Conservation (phyloP, 2,113 vertebrate species). For the Hypanus sabinus region DNA sequence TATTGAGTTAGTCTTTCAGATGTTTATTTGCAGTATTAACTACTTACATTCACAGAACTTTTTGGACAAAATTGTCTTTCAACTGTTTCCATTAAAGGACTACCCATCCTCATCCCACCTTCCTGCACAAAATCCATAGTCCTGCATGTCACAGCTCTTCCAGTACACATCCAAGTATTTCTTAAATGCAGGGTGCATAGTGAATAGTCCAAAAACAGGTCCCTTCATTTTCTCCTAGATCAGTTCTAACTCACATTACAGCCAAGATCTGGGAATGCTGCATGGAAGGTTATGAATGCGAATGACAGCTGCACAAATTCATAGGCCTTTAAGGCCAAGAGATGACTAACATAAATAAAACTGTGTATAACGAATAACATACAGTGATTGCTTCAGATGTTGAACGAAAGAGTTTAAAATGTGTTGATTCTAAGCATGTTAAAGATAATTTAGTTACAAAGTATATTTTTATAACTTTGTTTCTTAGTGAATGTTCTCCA, state of each 20-base stretch:
- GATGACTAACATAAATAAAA: neutral
- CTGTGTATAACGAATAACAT: neutral
- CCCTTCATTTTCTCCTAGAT: neutral
- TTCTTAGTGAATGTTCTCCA: neutral
- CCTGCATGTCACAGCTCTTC: no score
- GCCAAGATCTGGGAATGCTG: neutral
- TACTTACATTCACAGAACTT: neutral
- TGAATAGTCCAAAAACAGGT: neutral
- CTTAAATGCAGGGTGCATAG: no score
- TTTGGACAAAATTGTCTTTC: neutral
- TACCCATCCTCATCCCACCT: no score
- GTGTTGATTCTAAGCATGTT: neutral
- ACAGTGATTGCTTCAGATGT: neutral
- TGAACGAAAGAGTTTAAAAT: neutral
- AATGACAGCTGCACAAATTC: neutral
- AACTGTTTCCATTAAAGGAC: no score
- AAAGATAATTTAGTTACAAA: neutral
- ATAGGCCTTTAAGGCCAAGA: neutral
- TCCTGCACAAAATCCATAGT: no score
- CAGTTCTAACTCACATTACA: neutral
- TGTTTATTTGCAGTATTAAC: neutral
- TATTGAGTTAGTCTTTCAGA: neutral
- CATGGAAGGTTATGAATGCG: neutral
- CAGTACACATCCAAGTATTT: no score
- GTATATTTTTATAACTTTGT: neutral